These are phyloP conservation scores for Zaprionus ghesquierei DNA, from an alignment of 1,140 invertebrate genomes.

Conservation along the genomic window DNA sequence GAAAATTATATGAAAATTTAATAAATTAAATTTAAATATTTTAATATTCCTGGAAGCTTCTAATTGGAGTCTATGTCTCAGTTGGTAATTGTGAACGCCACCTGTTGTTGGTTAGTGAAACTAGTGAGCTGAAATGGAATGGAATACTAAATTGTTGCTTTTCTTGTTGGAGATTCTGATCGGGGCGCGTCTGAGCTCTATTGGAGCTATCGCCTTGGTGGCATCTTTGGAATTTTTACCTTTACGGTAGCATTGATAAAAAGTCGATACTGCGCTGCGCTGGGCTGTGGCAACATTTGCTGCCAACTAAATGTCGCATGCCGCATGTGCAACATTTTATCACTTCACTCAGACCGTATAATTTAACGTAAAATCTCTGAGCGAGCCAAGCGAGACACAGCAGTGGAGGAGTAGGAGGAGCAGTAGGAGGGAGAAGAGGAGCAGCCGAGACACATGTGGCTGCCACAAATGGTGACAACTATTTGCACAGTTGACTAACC, in stretches of 20 bases:
- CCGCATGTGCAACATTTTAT: conserved; percentile 70
- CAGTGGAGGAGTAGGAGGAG: neutral
- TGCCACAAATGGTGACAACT: conserved; percentile 74
- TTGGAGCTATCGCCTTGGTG: conserved; percentile 6
- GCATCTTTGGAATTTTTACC: conserved; percentile 12
- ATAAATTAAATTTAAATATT: neutral
- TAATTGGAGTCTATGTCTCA: neutral
- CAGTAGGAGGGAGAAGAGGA: neutral
- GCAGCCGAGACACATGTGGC: conserved; percentile 23
- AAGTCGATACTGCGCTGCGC: conserved; percentile 10
- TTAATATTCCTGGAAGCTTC: neutral
- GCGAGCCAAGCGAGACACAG: conserved; percentile 45
- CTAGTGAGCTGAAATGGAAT: neutral
- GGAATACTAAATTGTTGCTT: neutral
- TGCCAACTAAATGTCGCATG: conserved; percentile 55
- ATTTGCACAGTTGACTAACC: conserved; percentile 66
- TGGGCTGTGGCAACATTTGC: conserved; percentile 28
- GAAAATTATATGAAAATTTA: neutral
- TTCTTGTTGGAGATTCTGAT: neutral
- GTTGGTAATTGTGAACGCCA: conserved; percentile 6
- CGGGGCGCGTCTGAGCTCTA: neutral
- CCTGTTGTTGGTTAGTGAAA: neutral
- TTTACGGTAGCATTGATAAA: conserved; percentile 20
- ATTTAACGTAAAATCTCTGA: conserved; percentile 75
- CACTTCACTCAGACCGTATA: conserved; percentile 79